Conservation (phyloP, 2,113 vertebrate genomes). For the Burhinus bistriatus region DNA sequence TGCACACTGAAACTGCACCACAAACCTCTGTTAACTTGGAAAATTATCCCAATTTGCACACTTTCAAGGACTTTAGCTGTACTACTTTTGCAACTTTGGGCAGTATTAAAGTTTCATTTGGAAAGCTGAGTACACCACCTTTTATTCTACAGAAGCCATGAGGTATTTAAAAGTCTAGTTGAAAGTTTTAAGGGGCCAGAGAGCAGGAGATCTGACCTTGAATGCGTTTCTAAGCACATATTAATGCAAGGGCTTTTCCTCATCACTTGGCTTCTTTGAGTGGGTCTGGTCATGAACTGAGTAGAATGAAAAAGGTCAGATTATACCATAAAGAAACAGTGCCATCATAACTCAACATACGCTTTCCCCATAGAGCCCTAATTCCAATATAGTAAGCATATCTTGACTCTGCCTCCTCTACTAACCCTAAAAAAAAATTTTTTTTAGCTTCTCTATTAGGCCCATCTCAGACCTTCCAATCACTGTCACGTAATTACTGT, state of each 20-base stretch:
- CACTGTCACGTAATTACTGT: not conserved
- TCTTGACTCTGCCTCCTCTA: not conserved
- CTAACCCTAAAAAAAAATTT: not conserved
- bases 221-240: not conserved
- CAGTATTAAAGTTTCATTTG: not conserved
- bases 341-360: not conserved
- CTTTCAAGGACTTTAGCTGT: not conserved
- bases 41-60: not conserved
- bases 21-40: not conserved
- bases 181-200: not conserved
- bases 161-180: not conserved
- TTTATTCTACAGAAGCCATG: not conserved
- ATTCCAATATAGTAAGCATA: not conserved
- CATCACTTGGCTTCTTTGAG: not conserved
- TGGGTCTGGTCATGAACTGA: not conserved
- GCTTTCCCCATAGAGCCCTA: not conserved
- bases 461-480: not conserved
- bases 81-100: not conserved
- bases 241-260: not conserved
- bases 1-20: not conserved
- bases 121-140: not conserved
- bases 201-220: not conserved
- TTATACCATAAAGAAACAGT: not conserved
- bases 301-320: not conserved
- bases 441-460: not conserved